phyloP scores from a whole-genome alignment of 2,113 vertebrate genomes.

The Eublepharis macularius region DNA sequence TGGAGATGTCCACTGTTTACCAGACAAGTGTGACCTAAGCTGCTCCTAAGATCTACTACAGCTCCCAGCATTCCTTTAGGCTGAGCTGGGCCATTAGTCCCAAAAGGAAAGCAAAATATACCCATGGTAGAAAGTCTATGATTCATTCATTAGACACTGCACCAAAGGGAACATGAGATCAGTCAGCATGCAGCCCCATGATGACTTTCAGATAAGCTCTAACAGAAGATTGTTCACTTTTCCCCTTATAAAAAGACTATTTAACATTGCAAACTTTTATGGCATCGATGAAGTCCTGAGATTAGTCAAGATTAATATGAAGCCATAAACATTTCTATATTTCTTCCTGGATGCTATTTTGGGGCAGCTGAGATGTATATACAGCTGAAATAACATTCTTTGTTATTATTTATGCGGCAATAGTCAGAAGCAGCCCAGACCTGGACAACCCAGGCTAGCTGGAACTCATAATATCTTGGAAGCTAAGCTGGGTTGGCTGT shows the following conservation, averaged over 20 bases:
- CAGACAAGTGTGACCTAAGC: not conserved
- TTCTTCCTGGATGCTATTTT: too few relatives aligned
- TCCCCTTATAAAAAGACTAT: not conserved
- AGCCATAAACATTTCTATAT: not conserved
- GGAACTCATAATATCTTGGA: too few relatives aligned
- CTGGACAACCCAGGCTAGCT: too few relatives aligned
- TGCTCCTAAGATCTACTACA: not conserved
- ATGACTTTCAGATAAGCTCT: not conserved
- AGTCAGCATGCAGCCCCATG: not conserved
- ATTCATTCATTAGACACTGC: not conserved
- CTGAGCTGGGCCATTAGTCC: not conserved
- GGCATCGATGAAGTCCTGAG: not conserved
- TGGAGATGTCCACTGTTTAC: not conserved
- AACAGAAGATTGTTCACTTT: not conserved
- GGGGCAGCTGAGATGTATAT: too few relatives aligned
- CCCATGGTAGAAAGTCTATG: not conserved
- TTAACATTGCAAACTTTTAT: not conserved
- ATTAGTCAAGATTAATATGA: not conserved
- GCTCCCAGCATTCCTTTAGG: slow-evolving; percentile 17
- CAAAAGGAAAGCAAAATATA: not conserved
- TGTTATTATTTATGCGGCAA: too few relatives aligned
- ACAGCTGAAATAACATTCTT: too few relatives aligned
- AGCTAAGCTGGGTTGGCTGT: too few relatives aligned
- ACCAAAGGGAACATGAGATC: slow-evolving; percentile 16
- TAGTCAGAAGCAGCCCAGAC: too few relatives aligned